These are phyloP conservation scores for Diplosoma virens DNA, from an alignment of 23 tunicate species.

Conservation along the genomic window DNA sequence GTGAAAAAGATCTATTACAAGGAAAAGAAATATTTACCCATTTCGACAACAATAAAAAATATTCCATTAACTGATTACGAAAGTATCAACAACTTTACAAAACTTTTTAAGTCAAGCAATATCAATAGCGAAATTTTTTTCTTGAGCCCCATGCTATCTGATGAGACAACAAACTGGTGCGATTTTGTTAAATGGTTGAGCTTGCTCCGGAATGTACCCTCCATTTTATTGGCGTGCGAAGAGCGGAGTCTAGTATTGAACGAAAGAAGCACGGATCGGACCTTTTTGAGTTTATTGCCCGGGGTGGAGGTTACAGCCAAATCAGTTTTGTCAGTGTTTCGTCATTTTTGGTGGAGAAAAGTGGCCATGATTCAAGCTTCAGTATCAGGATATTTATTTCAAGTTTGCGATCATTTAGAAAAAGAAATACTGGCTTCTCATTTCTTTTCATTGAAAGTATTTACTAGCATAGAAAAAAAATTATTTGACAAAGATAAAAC, in stretches of 20 bases:
- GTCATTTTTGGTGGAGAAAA: slow-evolving; percentile 38
- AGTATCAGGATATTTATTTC: slow-evolving; percentile 28
- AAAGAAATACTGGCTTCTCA: not conserved
- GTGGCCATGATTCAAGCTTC: slow-evolving; percentile 33
- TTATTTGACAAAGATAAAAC: not conserved
- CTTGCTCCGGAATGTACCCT: not conserved
- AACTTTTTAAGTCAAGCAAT: too few relatives aligned
- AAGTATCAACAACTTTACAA: too few relatives aligned
- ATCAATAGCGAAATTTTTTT: too few relatives aligned
- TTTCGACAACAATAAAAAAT: too few relatives aligned
- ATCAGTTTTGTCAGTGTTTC: slow-evolving; percentile 27
- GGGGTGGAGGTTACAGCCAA: not conserved
- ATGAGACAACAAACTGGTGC: not conserved
- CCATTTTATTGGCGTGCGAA: not conserved
- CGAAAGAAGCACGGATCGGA: not conserved
- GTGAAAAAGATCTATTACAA: slow-evolving; percentile 12
- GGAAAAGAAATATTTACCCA: too few relatives aligned
- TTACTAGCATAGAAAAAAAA: not conserved
- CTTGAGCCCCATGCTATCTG: not conserved
- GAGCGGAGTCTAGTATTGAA: too few relatives aligned
- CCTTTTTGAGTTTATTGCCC: slow-evolving; percentile 19
- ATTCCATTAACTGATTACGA: too few relatives aligned
- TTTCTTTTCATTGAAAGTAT: slow-evolving; percentile 28
- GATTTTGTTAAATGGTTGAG: slow-evolving; percentile 6
- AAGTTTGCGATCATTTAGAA: slow-evolving; percentile 35